Evolutionary conservation across 2,888 invertebrate genomes (phyloP).

Genomic region (Ischnura elegans): DNA sequence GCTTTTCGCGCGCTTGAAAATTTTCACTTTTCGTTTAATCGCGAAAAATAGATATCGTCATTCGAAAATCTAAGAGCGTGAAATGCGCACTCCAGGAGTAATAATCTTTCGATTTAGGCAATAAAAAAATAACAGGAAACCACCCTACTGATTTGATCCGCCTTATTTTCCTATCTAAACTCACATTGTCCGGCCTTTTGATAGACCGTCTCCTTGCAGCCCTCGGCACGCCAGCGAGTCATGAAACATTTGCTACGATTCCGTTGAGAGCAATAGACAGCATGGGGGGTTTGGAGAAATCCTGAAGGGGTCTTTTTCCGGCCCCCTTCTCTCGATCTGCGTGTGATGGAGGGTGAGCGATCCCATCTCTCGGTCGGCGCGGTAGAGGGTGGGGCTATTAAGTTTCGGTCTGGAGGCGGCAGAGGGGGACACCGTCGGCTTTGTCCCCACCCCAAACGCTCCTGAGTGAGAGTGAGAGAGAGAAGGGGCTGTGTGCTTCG

Average conservation of each 20-base stretch:
- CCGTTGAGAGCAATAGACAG: slow-evolving; percentile 6
- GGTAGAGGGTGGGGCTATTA: neutral
- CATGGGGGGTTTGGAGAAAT: neutral
- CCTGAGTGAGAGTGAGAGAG: neutral
- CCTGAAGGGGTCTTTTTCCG: neutral
- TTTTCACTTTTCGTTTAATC: too few species aligned
- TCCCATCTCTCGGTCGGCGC: neutral
- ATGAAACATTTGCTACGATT: neutral
- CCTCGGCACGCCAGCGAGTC: too few species aligned
- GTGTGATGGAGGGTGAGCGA: neutral
- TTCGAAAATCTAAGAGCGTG: too few species aligned
- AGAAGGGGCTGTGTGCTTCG: neutral
- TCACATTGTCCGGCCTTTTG: too few species aligned
- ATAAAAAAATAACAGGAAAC: too few species aligned
- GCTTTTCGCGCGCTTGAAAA: too few species aligned
- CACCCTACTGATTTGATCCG: too few species aligned
- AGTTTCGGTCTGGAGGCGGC: slow-evolving; percentile 12
- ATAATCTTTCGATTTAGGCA: too few species aligned
- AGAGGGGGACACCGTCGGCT: slow-evolving; percentile 43
- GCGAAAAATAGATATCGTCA: too few species aligned
- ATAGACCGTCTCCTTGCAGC: too few species aligned
- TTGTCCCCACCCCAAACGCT: neutral
- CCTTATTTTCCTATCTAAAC: too few species aligned
- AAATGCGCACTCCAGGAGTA: too few species aligned
- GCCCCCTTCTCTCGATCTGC: neutral